Conservation (phyloP, 2,113 vertebrate species). For the Perccottus glenii region DNA sequence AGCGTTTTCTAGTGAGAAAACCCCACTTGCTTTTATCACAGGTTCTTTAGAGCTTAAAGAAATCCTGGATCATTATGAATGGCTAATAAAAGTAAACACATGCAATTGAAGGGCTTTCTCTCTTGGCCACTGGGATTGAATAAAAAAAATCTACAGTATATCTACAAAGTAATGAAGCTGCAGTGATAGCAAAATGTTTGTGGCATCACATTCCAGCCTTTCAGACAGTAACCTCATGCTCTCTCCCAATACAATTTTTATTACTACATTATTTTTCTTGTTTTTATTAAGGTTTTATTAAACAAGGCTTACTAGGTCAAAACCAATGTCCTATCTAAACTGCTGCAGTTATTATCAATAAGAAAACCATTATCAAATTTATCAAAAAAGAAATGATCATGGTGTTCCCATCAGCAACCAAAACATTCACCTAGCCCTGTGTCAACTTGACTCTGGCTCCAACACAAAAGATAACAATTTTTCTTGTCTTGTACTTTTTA, state of each 20-base stretch:
- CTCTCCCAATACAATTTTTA: constrained; percentile 18
- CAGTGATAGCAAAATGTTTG: constrained; percentile 7
- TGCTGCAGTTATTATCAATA: background rate
- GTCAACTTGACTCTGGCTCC: background rate
- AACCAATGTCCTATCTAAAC: too few species aligned
- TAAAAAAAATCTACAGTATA: constrained; percentile 38
- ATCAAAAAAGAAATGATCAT: background rate
- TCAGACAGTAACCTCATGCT: constrained; percentile 27
- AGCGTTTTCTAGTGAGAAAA: background rate
- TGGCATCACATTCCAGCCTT: constrained; percentile 29
- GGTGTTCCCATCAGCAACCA: background rate
- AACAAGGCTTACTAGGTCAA: too few species aligned
- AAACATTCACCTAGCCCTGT: background rate
- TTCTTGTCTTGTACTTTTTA: too few species aligned
- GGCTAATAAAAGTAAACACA: constrained; percentile 40
- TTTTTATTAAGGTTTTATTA: too few species aligned
- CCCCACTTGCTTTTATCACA: background rate
- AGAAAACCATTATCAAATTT: background rate
- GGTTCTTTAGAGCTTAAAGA: constrained; percentile 29
- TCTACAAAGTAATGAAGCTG: constrained; percentile 17
- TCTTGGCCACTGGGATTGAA: constrained; percentile 11
- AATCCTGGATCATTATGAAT: constrained; percentile 15
- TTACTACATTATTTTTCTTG: background rate
- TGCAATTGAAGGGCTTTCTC: constrained; percentile 27
- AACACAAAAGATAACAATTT: too few species aligned